Percentiles rank a stretch among this genome's conserved stretches.
These are phyloP conservation scores for Agriopis marginaria DNA, from an alignment of 2,888 invertebrate species.

Conservation along the genomic window DNA sequence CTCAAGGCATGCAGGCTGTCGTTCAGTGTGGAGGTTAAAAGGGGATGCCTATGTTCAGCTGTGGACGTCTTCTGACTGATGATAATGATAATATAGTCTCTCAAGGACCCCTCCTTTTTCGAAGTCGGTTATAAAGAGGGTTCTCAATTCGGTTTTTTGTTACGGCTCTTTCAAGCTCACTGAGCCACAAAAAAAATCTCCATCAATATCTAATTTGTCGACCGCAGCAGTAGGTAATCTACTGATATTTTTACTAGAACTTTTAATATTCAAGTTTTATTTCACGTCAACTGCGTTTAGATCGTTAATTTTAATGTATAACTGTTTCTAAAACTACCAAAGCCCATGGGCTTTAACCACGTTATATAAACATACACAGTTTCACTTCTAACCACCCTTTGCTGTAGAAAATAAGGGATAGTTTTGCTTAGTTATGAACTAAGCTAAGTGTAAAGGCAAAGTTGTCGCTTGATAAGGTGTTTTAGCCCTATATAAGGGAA, in stretches of 20 bases:
- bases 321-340: conserved; percentile 21
- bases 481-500: conserved; percentile 69
- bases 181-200: too few species aligned
- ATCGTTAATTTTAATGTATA: conserved; percentile 29
- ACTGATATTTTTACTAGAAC: neutral
- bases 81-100: too few species aligned
- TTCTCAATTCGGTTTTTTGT: too few species aligned
- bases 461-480: conserved; percentile 48
- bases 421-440: neutral
- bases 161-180: too few species aligned
- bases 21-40: too few species aligned
- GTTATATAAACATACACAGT: neutral
- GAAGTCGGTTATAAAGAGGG: too few species aligned
- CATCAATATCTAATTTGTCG: too few species aligned
- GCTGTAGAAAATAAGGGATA: neutral
- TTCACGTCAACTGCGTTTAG: conserved; percentile 26
- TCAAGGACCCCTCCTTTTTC: too few species aligned
- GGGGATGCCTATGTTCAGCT: too few species aligned
- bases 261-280: conserved; percentile 9
- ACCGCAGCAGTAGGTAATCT: too few species aligned
- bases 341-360: conserved; percentile 1
- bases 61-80: too few species aligned
- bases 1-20: too few species aligned
- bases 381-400: neutral
- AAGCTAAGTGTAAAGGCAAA: neutral